Conservation (phyloP, 2,797 vertebrate species). For the Discoglossus pictus region DNA sequence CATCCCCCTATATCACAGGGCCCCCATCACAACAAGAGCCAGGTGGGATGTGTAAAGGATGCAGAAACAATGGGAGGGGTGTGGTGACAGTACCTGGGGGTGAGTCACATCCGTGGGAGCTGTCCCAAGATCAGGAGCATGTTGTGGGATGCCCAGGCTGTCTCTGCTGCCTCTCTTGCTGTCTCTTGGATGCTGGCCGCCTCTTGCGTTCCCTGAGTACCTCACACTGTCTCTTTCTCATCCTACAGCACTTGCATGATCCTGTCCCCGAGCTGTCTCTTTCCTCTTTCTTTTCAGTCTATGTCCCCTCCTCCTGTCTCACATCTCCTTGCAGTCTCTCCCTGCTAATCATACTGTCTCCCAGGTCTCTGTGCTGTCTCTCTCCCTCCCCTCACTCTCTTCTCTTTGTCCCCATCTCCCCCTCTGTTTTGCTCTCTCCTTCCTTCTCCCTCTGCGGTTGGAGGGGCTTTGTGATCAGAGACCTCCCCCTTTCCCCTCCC, state of each 20-base stretch:
- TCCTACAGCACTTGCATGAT: neutral
- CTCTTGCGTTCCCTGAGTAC: neutral
- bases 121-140: slow-evolving; percentile 29
- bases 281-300: slow-evolving; percentile 11
- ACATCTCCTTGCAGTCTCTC: slow-evolving; percentile 1
- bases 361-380: no score
- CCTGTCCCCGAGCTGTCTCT: slow-evolving; percentile 11
- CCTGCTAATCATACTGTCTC: no score
- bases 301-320: no score
- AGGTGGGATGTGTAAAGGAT: slow-evolving; percentile 1
- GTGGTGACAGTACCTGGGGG: slow-evolving; percentile 27
- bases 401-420: slow-evolving; percentile 40
- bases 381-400: neutral
- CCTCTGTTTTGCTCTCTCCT: slow-evolving; percentile 10
- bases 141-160: slow-evolving; percentile 12
- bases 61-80: neutral
- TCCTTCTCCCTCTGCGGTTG: slow-evolving; percentile 27
- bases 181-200: slow-evolving; percentile 27
- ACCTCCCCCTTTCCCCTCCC: slow-evolving; percentile 27
- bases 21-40: no score
- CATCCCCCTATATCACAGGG: no score
- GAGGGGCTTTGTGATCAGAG: slow-evolving; percentile 35
- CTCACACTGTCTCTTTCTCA: neutral
- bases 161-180: no score
- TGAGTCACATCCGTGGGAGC: slow-evolving; percentile 37